Evolutionary conservation across 2,797 vertebrate species (phyloP).

Genomic region (Sitta carolinensis): DNA sequence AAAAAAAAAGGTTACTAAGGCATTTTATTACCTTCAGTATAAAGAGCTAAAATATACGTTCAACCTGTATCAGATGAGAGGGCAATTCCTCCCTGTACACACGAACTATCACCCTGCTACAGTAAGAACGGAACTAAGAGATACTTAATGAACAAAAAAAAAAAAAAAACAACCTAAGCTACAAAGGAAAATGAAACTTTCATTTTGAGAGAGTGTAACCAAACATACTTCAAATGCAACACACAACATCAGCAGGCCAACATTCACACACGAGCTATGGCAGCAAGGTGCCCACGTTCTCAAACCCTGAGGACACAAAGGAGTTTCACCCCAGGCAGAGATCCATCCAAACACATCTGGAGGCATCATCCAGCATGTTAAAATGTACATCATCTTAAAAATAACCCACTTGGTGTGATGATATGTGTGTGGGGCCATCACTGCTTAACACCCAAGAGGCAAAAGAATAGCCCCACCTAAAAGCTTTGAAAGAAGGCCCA

Average conservation of each 20-base stretch:
- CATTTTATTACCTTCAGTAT: not conserved
- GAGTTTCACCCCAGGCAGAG: not conserved
- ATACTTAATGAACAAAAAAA: not conserved
- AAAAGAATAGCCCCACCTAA: not conserved
- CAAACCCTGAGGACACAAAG: not conserved
- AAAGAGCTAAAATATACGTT: not conserved
- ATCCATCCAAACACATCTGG: not conserved
- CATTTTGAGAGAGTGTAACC: not conserved
- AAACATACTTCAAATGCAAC: not conserved
- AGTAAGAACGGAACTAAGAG: not conserved
- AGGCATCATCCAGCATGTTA: not conserved
- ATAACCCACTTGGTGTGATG: not conserved
- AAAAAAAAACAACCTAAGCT: not conserved
- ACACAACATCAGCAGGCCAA: not conserved
- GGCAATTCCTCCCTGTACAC: not conserved
- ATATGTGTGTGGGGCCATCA: accelerated
- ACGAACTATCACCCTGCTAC: not conserved
- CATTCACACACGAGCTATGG: not conserved
- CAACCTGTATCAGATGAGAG: not conserved
- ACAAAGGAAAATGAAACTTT: not conserved
- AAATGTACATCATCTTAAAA: not conserved
- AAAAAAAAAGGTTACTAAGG: not conserved
- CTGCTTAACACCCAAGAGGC: not conserved
- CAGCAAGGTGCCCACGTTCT: not conserved
- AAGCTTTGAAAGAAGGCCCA: not conserved